These are phyloP conservation scores for Otolemur crassicaudatus DNA, from an alignment of 2,797 vertebrate genomes.

Conservation along the genomic window DNA sequence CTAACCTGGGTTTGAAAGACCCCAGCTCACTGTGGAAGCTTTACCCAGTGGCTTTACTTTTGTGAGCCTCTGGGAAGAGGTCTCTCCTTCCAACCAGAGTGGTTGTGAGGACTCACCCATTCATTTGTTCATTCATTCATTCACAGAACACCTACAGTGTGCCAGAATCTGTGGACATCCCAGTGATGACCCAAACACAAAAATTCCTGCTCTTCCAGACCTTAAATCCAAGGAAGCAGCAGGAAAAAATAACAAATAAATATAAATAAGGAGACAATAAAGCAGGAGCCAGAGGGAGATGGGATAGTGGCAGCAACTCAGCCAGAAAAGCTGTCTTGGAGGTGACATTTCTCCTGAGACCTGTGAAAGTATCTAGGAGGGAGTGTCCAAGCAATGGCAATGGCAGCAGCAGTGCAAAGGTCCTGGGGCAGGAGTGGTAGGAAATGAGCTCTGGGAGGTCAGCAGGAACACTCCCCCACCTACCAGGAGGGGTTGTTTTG, in stretches of 20 bases:
- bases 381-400: background rate
- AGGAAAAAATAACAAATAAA: background rate
- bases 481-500: background rate
- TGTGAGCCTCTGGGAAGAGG: background rate
- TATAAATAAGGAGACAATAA: background rate
- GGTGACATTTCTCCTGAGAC: background rate
- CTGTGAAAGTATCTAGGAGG: background rate
- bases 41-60: background rate
- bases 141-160: background rate
- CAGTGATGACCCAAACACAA: background rate
- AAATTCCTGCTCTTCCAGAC: background rate
- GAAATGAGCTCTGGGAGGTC: background rate
- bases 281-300: background rate
- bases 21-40: background rate
- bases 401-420: slow-evolving; percentile 40
- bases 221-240: background rate
- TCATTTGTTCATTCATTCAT: background rate
- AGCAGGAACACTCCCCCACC: too few species aligned
- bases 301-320: background rate
- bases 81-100: background rate
- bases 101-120: background rate
- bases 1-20: background rate
- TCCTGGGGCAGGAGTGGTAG: slow-evolving; percentile 31
- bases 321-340: background rate
- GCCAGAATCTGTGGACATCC: background rate